Evolutionary conservation across 2,888 invertebrate species (phyloP).

Genomic region (Athetis lepigone): DNA sequence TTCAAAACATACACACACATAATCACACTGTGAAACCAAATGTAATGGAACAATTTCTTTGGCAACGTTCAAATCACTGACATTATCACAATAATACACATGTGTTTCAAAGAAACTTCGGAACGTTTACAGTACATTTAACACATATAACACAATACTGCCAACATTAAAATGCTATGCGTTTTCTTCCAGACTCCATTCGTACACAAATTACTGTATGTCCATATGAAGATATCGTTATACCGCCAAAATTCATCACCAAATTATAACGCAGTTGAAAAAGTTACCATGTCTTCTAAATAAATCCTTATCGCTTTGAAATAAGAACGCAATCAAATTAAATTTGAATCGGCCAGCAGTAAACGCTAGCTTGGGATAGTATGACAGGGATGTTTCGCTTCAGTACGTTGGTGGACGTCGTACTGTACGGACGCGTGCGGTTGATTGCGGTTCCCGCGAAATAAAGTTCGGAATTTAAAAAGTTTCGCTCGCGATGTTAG

Average conservation of each 20-base stretch:
- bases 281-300: conserved; percentile 37
- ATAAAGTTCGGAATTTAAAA: conserved; percentile 64
- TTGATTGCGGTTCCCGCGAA: conserved; percentile 47
- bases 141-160: conserved; percentile 52
- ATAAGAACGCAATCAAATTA: conserved; percentile 34
- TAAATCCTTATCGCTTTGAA: neutral
- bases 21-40: conserved; percentile 4
- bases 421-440: conserved; percentile 39
- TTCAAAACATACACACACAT: neutral
- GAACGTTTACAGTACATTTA: conserved; percentile 55
- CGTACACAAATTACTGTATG: conserved; percentile 72
- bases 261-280: conserved; percentile 28
- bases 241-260: conserved; percentile 51
- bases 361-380: conserved; percentile 22
- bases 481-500: conserved; percentile 50
- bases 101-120: conserved; percentile 33
- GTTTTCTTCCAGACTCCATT: conserved; percentile 66
- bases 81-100: conserved; percentile 29
- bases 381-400: conserved; percentile 52
- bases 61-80: conserved; percentile 38
- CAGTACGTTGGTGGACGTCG: conserved; percentile 53
- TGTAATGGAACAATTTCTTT: conserved; percentile 31
- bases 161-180: conserved; percentile 71
- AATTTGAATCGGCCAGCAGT: neutral
- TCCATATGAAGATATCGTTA: conserved; percentile 56